phyloP scores from a whole-genome alignment of 2,888 invertebrate species.

The Andrena haemorrhoa region DNA sequence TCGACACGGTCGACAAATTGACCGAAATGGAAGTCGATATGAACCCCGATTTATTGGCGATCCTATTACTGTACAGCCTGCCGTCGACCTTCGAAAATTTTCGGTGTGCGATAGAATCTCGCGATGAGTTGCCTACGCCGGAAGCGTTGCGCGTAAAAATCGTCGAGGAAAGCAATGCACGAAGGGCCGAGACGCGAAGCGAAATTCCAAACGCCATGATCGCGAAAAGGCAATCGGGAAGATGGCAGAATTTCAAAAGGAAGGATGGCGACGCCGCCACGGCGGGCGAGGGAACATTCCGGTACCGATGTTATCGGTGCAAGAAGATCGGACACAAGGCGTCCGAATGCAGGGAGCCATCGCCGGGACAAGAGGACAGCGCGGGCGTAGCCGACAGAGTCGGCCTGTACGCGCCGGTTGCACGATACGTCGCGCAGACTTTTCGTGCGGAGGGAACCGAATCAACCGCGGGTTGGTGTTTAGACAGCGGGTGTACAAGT shows the following conservation, averaged over 20 bases:
- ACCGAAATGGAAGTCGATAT: not conserved
- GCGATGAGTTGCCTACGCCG: not conserved
- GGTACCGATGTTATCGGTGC: not conserved
- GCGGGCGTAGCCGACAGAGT: too few relatives aligned
- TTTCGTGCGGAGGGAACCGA: too few relatives aligned
- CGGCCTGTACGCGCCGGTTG: not conserved
- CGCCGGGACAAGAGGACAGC: too few relatives aligned
- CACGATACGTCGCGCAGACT: too few relatives aligned
- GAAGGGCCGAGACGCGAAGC: not conserved
- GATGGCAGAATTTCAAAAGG: not conserved
- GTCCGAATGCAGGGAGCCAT: not conserved
- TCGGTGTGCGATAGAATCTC: not conserved
- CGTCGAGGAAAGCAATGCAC: conserved; percentile 2
- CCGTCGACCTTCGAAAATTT: not conserved
- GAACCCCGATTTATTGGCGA: not conserved
- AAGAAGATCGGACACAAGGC: not conserved
- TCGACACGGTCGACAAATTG: not conserved
- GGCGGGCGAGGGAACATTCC: not conserved
- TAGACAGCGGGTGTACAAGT: not conserved
- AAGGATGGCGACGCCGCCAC: not conserved
- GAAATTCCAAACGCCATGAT: not conserved
- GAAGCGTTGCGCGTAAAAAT: not conserved
- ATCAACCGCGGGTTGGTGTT: not conserved
- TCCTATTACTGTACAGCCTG: not conserved
- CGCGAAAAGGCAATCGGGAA: not conserved